Evolutionary conservation across 2,888 invertebrate species (phyloP).

Genomic region (Mythimna impura): DNA sequence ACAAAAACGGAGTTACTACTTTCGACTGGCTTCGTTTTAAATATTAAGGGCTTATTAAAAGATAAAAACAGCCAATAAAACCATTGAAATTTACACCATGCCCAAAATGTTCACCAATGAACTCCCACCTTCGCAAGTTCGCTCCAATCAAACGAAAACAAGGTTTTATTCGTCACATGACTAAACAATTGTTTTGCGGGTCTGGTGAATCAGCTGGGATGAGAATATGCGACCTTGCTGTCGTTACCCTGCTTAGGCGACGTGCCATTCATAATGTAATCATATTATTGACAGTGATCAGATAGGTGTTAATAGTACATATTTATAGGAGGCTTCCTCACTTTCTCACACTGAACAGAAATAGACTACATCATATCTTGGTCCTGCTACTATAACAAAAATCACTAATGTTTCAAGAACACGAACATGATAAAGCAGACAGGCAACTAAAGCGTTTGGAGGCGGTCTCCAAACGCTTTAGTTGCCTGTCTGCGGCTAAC

Average conservation of each 20-base stretch:
- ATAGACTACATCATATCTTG: background rate
- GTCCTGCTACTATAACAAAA: background rate
- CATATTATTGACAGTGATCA: conserved; percentile 36
- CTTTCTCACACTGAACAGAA: background rate
- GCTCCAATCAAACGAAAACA: conserved; percentile 30
- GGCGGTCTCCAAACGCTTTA: no score
- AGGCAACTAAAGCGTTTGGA: background rate
- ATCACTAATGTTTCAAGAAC: background rate
- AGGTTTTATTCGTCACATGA: conserved; percentile 48
- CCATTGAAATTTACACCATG: conserved; percentile 28
- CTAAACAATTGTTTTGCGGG: conserved; percentile 55
- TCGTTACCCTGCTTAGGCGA: conserved; percentile 33
- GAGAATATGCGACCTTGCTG: conserved; percentile 60
- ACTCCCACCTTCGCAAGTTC: conserved; percentile 34
- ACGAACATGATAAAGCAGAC: background rate
- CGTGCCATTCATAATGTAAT: conserved; percentile 18
- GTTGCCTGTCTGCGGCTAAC: background rate
- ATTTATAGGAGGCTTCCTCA: conserved; percentile 12
- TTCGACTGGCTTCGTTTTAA: background rate
- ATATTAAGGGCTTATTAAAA: background rate
- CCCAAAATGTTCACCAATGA: conserved; percentile 21
- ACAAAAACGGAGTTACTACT: background rate
- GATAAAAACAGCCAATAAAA: conserved; percentile 4
- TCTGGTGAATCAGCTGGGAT: conserved; percentile 60
- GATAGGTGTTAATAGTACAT: conserved; percentile 1